phyloP scores from a whole-genome alignment of 1,140 invertebrate genomes.

The Lasioglossum baleicum region DNA sequence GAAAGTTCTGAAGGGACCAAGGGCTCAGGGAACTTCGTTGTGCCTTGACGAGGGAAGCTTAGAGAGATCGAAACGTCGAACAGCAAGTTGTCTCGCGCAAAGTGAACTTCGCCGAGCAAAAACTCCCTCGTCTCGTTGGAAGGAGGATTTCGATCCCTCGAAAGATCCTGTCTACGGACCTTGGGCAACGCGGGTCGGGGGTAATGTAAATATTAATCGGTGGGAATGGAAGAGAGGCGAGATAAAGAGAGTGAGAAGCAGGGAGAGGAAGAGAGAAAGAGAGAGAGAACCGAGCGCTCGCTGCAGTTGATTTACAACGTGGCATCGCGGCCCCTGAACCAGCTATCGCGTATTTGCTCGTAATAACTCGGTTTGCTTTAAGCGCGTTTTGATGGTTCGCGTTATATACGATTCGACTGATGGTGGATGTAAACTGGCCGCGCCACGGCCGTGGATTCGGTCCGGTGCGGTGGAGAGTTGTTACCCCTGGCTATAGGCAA shows the following conservation, averaged over 20 bases:
- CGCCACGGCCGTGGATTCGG: not conserved
- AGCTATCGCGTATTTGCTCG: conserved; percentile 38
- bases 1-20: no score
- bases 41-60: no score
- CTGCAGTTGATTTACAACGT: conserved; percentile 33
- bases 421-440: conserved; percentile 17
- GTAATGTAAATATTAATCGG: conserved; percentile 41
- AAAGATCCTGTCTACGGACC: not conserved
- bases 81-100: no score
- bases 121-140: not conserved
- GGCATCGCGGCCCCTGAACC: conserved; percentile 27
- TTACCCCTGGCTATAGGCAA: conserved; percentile 34
- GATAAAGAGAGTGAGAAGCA: not conserved
- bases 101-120: not conserved
- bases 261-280: not conserved
- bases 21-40: no score
- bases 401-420: conserved; percentile 34
- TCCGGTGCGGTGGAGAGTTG: not conserved
- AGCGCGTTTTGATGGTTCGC: conserved; percentile 35
- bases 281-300: not conserved
- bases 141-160: not conserved
- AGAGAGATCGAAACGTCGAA: no score
- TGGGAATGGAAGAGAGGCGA: not conserved
- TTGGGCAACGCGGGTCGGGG: not conserved
- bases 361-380: conserved; percentile 38